Base-by-base conservation (phyloP, 2,888 invertebrate species). In the Oxytorus armatus region DNA sequence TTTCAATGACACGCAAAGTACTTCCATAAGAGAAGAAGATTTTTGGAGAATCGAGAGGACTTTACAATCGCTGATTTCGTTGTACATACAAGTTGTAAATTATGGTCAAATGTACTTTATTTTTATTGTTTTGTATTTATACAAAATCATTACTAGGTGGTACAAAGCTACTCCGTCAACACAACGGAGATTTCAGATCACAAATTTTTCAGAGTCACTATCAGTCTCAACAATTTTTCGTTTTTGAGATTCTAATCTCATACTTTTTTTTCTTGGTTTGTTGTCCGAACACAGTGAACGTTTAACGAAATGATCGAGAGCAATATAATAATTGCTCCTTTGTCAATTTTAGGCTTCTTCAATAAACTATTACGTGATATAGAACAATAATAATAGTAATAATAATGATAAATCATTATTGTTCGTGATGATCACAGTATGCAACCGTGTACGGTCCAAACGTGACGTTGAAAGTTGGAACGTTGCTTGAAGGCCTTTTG, bases 381-480 rank as follows among this genome's bases (percentile, higher is more conserved):
- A 18, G n/a, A 57, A 39, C 53, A 36, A 53, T 39, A 11, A 53
- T 25, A 39, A 53, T 36, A 68, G 53, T 39, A 23, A 69, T 44
- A 68, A 51, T 49, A 18, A 33, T 36, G 44, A 49, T 36, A 36
- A 51, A 7, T 49, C 11, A 3, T 44, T 23, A n/a, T 1, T 0
- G 5, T 10, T 7, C 14, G 14, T 23, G 55, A 16, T 16, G 61
- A 82, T 84, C 79, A 84, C 72, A 84, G 81, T 36, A 82, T 78
- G 51, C 75, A 84, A 55, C 82, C 83, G 77, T 89, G 91, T 29
- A 88, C 86, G 25, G 85, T 88, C 85, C 87, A 85, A 16, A 89
- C 77, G 83, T 91, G 91, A 21, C 91, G 88, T 47, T 86, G 84
- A 33, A 89, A 87, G 81, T 91, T 92, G 39, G 84, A 86, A 7